Base-by-base conservation (phyloP, 2,797 vertebrate species). In the Molossus alvarezi region DNA sequence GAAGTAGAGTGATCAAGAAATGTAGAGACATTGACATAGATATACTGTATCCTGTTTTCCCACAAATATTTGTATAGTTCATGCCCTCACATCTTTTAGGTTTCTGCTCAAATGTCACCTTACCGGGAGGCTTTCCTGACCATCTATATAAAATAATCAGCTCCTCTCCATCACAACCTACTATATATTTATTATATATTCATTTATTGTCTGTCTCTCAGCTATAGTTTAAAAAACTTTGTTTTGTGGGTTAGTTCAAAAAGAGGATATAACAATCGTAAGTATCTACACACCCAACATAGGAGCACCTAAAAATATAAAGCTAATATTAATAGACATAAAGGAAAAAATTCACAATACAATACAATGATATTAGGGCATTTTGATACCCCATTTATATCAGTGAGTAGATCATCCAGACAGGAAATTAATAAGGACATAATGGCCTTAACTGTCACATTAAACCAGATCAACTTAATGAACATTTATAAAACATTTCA, bases 1-100 rank as follows among this genome's bases (percentile, higher is more conserved):
- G 29, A 83, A 84, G 60, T 64, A 27, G 25, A 95, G 25, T 23
- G 29, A 93, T 69, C 33, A 80, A 92, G 9, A 83, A 88, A 94
- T 33, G 27, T n/a, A 86, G 55, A 94, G 12, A 65, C 60, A 48
- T 29, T 29, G 37, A 71, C 37, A 76, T 17, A 33, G 17, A 55
- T 58, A 75, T 65, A 65, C 64, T 65, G 64, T n/a, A 88, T n/a
- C n/a, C 64, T 53, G 1, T 67, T 75, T 95, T 71, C 60, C 51
- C 87, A 80, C 5, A 73, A 60, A 51, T 55, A 83, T n/a, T 37
- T 94, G 45, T 81, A 87, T 48, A 83, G 11, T 83, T 79, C 77
- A 73, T 94, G 51, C 11, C 76, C 25, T 83, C 37, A 90, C 13
- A 82, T 93, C 57, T 51, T 90, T 65, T 62, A 90, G 82, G 55